These are phyloP conservation scores for Cryptocephalus primarius DNA, from an alignment of 2,888 invertebrate genomes.

Conservation along the genomic window DNA sequence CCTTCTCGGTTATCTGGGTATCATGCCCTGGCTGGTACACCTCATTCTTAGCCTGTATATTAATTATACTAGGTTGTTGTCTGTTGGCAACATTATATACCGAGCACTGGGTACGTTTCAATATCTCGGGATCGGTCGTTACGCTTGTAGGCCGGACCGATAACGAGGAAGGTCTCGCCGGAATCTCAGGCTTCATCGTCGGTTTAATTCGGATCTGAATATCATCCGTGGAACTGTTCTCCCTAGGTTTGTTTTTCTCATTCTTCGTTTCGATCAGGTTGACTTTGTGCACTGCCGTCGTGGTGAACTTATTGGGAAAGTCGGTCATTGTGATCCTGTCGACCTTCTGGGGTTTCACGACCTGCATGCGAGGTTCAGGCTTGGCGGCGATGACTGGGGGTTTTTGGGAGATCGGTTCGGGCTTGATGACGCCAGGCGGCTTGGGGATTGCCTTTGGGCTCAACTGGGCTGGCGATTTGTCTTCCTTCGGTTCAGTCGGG, in stretches of 20 bases:
- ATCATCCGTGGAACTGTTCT: conserved; percentile 13
- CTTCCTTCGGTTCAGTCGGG: not conserved
- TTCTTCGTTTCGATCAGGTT: conserved; percentile 5
- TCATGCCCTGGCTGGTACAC: conserved; percentile 32
- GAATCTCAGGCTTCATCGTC: conserved; percentile 60
- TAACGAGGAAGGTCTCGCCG: conserved; percentile 65
- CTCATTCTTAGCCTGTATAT: conserved; percentile 25
- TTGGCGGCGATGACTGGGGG: not conserved
- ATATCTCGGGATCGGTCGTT: conserved; percentile 26
- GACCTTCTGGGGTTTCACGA: not conserved
- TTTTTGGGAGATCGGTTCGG: not conserved
- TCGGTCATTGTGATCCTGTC: conserved; percentile 10
- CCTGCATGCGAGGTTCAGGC: not conserved
- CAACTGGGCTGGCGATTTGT: not conserved
- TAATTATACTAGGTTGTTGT: conserved; percentile 53
- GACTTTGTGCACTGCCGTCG: conserved; percentile 8
- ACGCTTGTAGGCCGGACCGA: conserved; percentile 27
- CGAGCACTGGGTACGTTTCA: conserved; percentile 53
- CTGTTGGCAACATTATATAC: conserved; percentile 59
- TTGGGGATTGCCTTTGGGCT: not conserved
- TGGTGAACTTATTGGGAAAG: conserved; percentile 4
- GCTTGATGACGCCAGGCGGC: not conserved
- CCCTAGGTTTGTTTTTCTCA: not conserved
- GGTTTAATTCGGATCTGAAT: conserved; percentile 43
- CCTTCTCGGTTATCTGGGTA: conserved; percentile 34